phyloP scores from a whole-genome alignment of 2,888 invertebrate genomes.

The Caenorhabditis auriculariae region DNA sequence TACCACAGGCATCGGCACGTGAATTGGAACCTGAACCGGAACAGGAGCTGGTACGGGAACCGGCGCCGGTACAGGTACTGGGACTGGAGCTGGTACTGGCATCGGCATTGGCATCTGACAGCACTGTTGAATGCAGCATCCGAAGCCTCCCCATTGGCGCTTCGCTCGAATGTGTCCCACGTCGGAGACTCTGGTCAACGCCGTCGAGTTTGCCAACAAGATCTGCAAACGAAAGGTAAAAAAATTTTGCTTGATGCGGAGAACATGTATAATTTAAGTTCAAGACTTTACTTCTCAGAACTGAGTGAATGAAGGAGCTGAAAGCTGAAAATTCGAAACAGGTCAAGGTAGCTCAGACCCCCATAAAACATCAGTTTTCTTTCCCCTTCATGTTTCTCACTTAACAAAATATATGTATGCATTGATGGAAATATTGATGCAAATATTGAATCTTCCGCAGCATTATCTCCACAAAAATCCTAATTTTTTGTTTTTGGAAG shows the following conservation, averaged over 20 bases:
- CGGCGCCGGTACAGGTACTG: constrained; percentile 29
- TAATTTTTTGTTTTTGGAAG: not conserved
- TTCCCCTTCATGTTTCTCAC: too few species aligned
- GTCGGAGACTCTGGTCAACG: not conserved
- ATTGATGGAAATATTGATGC: not conserved
- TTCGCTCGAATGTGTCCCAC: constrained; percentile 28
- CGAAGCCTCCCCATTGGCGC: constrained; percentile 30
- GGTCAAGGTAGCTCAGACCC: too few species aligned
- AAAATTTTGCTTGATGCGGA: not conserved
- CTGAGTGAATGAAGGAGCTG: too few species aligned
- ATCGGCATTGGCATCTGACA: constrained; percentile 30
- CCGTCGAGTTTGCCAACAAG: not conserved
- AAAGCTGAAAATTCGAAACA: too few species aligned
- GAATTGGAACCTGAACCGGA: constrained; percentile 21
- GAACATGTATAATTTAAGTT: not conserved
- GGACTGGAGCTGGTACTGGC: constrained; percentile 27
- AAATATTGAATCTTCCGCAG: not conserved
- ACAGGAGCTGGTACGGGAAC: constrained; percentile 20
- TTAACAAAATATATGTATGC: too few species aligned
- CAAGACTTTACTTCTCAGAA: too few species aligned
- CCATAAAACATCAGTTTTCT: too few species aligned
- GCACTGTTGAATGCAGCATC: too few species aligned
- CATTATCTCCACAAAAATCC: too few species aligned
- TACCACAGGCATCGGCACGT: constrained; percentile 25
- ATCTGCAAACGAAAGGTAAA: not conserved